Base-by-base conservation (phyloP, 2,888 invertebrate genomes). In the Anorthoa munda region DNA sequence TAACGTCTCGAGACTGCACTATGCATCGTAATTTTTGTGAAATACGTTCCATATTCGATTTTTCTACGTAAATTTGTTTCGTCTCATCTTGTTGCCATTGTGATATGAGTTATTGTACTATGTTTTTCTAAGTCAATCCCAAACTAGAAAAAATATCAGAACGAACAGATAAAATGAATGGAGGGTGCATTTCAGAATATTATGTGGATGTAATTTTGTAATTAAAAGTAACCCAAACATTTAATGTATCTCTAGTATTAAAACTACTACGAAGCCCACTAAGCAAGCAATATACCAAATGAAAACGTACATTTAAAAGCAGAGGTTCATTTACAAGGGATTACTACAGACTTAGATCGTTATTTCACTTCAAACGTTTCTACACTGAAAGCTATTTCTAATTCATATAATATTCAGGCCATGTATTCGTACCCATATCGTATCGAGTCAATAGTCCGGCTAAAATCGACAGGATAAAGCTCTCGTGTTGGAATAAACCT, bases 331-430 rank as follows among this genome's bases (percentile, higher is more conserved):
- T 71, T 66, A 65, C 23, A 61, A 66, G 39, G 60, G 45, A 50
- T 74, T 79, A 66, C 71, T 75, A 55, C 73, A 72, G 63, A 69
- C 59, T 72, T 51, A 70, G 39, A 56, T 63, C 50, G n/a, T 69
- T 69, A 73, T 70, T 71, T 67, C 56, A 64, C 63, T 39, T 31
- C 63, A 59, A 59, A 66, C 51, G 26, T 72, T 67, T 71, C 66
- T 59, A 46, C 66, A 55, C 56, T 75, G 51, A 79, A 77, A 82
- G 68, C 68, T 59, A 70, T 72, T 74, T 79, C 78, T 71, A 78
- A 84, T 83, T 66, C 72, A 82, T 79, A 67, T 72, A 77, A 79
- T 73, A 82, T 82, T 79, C 85, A 69, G 64, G 50, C n/a, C 75
- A 79, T 69, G 80, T 75, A 66, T 59, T 72, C 72, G 53, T 66